These are phyloP conservation scores for Forbesichthys agassizii DNA, from an alignment of 2,113 vertebrate species.

Conservation along the genomic window DNA sequence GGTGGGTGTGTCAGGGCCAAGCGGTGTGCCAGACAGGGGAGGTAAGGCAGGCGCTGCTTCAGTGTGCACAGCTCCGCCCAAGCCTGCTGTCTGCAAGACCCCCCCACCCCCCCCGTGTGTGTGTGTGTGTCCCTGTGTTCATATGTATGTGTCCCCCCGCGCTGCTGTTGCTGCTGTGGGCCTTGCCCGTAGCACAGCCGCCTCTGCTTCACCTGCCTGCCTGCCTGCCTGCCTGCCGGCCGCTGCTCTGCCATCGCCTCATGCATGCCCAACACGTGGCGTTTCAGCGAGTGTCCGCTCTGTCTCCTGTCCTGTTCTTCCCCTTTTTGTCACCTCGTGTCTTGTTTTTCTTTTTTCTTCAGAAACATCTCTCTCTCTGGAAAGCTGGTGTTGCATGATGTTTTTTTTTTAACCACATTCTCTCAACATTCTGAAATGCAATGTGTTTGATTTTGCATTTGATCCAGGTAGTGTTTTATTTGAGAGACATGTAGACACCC, in stretches of 20 bases:
- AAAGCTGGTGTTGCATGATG: constrained; percentile 63
- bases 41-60: constrained; percentile 76
- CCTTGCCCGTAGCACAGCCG: constrained; percentile 29
- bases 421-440: constrained; percentile 71
- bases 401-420: constrained; percentile 67
- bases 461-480: constrained; percentile 75
- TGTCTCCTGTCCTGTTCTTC: constrained; percentile 42
- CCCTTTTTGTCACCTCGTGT: constrained; percentile 51
- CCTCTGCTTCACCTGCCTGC: constrained; percentile 43
- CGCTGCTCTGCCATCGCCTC: constrained; percentile 71
- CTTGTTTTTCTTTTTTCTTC: constrained; percentile 46
- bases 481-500: constrained; percentile 74
- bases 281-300: constrained; percentile 68
- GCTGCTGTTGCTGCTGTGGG: constrained; percentile 69
- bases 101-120: constrained; percentile 26
- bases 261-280: constrained; percentile 76
- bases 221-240: constrained; percentile 60
- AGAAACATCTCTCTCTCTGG: constrained; percentile 27
- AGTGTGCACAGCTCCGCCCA: constrained; percentile 76
- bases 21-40: constrained; percentile 70
- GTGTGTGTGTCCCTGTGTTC: constrained; percentile 74
- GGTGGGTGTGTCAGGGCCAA: constrained; percentile 70
- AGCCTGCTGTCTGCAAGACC: constrained; percentile 73
- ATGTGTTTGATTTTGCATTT: constrained; percentile 74
- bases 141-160: constrained; percentile 53